Evolutionary conservation across 2,888 invertebrate species (phyloP), one percentile per base, ranked within the genome.

Genomic region (Esperia sulphurella): DNA sequence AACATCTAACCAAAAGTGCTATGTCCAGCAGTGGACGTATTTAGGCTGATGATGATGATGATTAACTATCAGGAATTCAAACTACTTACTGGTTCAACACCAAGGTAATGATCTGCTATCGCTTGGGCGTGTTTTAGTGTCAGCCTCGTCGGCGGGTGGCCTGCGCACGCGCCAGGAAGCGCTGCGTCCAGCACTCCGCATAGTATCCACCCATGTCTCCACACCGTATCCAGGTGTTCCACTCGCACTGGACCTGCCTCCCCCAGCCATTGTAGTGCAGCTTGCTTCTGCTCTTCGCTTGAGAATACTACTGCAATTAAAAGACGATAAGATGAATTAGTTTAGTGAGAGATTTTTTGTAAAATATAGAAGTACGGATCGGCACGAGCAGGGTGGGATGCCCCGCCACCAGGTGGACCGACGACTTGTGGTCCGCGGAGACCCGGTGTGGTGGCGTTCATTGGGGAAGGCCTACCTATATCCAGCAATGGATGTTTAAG

Each of bases 141-240:
- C 4, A 87, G 75, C 44, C 75, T 73, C 0, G 83, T 81, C 0
- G 91, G 91, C 0, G 91, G 86, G 55, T 92, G 92, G 4, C 92
- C 92, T 0, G 90, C 84, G 69, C 92, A 92, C 0, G 92, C 91
- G 48, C 92, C 92, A 0, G 92, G 92, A n/a, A 92, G 71, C 0
- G 88, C 90, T 7, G 88, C 80, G 58, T 92, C 92, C 46, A 93
- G 75, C 43, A 91, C 83, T 5, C 91, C 90, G 69, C 92, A 93
- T 0, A 93, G 72, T 14, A 92, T 80, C 68, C 92, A 91, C 10
- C 92, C 92, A 65, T 92, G 91, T 3, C 80, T 79, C 92, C 92
- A 92, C 21, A 89, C 83, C 4, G 91, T 82, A 43, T 91, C 91
- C 55, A 91, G 65, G n/a, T 86, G 81, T 42, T 83, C 83, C 42